phyloP scores from a whole-genome alignment of 2,113 vertebrate species.

The Cyphomyrus plagiostoma region DNA sequence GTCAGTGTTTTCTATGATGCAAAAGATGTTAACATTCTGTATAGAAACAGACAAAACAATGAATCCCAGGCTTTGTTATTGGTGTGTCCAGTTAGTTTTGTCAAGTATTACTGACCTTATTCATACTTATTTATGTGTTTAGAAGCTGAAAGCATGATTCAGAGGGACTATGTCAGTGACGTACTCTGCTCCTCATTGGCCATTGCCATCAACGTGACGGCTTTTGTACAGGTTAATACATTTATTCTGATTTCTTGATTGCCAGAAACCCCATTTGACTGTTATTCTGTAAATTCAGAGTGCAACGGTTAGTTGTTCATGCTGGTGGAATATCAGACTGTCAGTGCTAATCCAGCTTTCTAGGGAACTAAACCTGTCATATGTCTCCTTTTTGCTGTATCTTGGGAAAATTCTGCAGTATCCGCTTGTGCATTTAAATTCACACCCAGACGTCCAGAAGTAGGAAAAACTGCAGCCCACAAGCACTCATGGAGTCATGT shows the following conservation, averaged over 20 bases:
- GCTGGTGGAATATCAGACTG: conserved; percentile 30
- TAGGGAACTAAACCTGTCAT: neutral
- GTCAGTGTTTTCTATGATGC: neutral
- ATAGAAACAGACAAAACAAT: neutral
- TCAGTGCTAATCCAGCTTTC: conserved; percentile 24
- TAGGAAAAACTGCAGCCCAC: neutral
- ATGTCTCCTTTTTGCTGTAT: neutral
- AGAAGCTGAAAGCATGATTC: neutral
- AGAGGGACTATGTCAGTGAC: conserved; percentile 9
- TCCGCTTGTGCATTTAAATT: neutral
- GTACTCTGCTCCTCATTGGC: neutral
- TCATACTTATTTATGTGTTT: neutral
- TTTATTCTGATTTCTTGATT: conserved; percentile 23
- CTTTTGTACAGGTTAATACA: conserved; percentile 18
- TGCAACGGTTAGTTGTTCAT: conserved; percentile 12
- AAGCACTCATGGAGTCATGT: neutral
- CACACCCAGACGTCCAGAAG: neutral
- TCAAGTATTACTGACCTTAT: neutral
- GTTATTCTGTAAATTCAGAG: conserved; percentile 9
- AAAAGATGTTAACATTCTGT: neutral
- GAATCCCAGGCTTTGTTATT: neutral
- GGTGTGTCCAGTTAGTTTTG: neutral
- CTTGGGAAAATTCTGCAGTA: neutral
- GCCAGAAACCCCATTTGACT: neutral
- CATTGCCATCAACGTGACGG: conserved; percentile 14